Conservation (phyloP, 2,888 invertebrate genomes). For the Pachycephus smyrnensis region DNA sequence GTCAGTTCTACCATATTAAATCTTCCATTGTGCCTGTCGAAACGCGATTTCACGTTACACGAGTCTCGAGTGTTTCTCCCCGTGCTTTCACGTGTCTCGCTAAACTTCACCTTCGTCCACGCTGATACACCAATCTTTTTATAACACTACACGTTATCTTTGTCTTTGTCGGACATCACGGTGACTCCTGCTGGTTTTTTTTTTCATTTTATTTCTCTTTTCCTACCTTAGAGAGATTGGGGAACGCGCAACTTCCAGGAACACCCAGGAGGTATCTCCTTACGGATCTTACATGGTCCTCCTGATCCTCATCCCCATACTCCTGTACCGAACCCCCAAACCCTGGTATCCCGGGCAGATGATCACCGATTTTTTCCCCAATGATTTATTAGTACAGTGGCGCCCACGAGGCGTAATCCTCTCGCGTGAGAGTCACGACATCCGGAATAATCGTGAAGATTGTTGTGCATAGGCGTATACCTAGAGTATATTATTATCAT, state of each 20-base stretch:
- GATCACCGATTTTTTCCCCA: slow-evolving; percentile 41
- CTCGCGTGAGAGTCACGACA: not conserved
- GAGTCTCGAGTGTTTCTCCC: not conserved
- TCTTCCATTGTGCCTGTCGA: slow-evolving; percentile 55
- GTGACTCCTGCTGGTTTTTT: not conserved
- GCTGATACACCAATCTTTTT: not conserved
- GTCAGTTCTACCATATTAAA: slow-evolving; percentile 50
- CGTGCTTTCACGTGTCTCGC: not conserved
- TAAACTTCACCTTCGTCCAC: not conserved
- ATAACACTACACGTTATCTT: not conserved
- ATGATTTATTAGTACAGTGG: slow-evolving; percentile 45
- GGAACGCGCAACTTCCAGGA: not conserved
- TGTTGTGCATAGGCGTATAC: not conserved
- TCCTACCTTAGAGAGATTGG: not conserved
- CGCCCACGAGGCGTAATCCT: slow-evolving; percentile 17
- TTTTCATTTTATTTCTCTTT: not conserved
- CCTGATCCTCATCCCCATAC: not conserved
- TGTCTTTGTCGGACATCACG: not conserved
- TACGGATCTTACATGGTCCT: not conserved
- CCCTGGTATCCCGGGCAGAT: slow-evolving; percentile 32
- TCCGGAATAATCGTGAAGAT: not conserved
- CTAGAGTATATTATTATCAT: not conserved
- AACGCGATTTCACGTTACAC: slow-evolving; percentile 41
- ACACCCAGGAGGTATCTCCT: not conserved
- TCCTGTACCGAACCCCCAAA: not conserved